These are phyloP conservation scores for Setophaga kirtlandii DNA, from an alignment of 2,113 vertebrate species.

Conservation along the genomic window DNA sequence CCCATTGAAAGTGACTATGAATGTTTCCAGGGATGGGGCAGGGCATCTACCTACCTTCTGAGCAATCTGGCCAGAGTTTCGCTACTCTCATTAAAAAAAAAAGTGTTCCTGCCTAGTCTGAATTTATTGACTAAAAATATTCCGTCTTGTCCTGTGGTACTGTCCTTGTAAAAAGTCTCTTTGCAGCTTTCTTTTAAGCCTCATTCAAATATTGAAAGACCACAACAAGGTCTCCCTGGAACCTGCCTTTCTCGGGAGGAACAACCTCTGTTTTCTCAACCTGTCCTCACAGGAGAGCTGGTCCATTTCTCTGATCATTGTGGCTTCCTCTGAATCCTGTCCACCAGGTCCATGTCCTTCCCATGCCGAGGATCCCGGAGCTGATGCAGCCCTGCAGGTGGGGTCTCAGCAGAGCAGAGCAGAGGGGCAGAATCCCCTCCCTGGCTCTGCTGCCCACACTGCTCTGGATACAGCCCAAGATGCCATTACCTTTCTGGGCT, in stretches of 20 bases:
- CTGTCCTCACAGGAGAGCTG: background rate
- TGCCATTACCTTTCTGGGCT: fast-evolving
- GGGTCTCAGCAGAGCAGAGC: fast-evolving
- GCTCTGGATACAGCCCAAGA: background rate
- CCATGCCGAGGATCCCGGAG: background rate
- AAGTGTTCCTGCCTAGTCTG: background rate
- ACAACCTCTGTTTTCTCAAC: background rate
- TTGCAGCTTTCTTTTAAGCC: background rate
- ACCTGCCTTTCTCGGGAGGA: background rate
- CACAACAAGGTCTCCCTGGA: fast-evolving
- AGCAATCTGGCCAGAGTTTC: background rate
- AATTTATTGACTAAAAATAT: background rate
- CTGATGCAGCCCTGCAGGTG: background rate
- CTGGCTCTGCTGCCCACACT: fast-evolving
- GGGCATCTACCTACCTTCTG: background rate
- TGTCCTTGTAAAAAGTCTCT: background rate
- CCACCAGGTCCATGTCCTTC: fast-evolving
- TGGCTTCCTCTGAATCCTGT: fast-evolving
- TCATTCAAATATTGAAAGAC: background rate
- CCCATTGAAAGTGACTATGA: fast-evolving
- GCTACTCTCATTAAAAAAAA: background rate
- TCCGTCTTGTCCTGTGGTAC: fast-evolving
- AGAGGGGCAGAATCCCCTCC: background rate
- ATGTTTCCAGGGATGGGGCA: background rate
- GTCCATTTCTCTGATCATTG: background rate